Evolutionary conservation across 1,140 invertebrate species (phyloP), one percentile per base, ranked within the genome.

Genomic region (Drosophila mauritiana): DNA sequence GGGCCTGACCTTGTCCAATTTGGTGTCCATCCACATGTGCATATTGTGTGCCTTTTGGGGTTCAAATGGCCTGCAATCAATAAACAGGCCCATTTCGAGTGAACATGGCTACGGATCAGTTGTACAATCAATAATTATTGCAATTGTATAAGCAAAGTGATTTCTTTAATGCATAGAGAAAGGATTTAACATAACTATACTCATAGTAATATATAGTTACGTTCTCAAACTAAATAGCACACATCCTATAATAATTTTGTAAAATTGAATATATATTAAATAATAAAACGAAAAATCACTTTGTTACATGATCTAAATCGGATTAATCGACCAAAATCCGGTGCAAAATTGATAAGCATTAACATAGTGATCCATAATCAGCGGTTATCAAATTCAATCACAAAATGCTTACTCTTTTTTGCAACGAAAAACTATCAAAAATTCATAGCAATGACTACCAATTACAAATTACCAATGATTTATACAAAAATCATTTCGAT

Each of bases 1-100:
- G 39, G 10, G 40, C 25, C 55, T 39, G 58, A 61, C 58, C 58
- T 61, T 61, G 58, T 61, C 12, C 58, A 61, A 40, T 61, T 61
- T 61, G 34, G 46, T 10, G 15, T 27, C 25, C 39, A 56, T 27
- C 25, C 39, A 56, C 40, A 56, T 40, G 48, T 49, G 48, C 48
- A 17, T 15, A 2, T 34, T n/a, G 34, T 4, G 11, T n/a, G 34
- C 58, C 58, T 13, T 20, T 31, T 8, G 8, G 10, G 58, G 58
- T 22, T 8, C 13, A 11, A 49, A 49, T 49, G 27, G 48, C 25
- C 45, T 48, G 45, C 22, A 48, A 2, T 4, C 45, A 13, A 59
- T 42, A 49, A 51, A 48, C 22, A 27, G 12, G 27, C 3, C 3
- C 42, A 43, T 43, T 43, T 43, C 11, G 17, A 31, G 46, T 8